These are phyloP conservation scores for Drosophila anomalata DNA, from an alignment of 2,888 invertebrate genomes.

Conservation along the genomic window DNA sequence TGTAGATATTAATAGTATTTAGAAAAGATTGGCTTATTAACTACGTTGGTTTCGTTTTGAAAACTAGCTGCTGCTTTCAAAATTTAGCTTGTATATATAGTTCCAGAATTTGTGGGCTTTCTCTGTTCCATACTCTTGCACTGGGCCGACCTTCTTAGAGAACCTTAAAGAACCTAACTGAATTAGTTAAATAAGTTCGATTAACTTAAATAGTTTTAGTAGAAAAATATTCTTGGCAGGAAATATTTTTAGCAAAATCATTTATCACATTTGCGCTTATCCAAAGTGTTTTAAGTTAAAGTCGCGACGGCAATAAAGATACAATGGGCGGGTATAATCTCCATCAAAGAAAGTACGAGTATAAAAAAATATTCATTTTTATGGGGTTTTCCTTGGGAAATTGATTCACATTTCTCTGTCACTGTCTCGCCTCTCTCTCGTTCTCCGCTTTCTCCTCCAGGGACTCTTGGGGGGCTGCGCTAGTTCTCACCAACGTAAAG, in stretches of 20 bases:
- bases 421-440: slow-evolving; percentile 45
- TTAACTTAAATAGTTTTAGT: slow-evolving; percentile 23
- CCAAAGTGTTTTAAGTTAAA: slow-evolving; percentile 50
- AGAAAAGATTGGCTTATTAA: slow-evolving; percentile 54
- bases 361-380: slow-evolving; percentile 33
- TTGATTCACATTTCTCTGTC: slow-evolving; percentile 52
- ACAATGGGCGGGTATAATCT: slow-evolving; percentile 33
- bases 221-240: slow-evolving; percentile 48
- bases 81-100: slow-evolving; percentile 40
- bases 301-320: slow-evolving; percentile 57
- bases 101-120: slow-evolving; percentile 13
- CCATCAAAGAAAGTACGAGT: slow-evolving; percentile 40
- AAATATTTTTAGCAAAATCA: slow-evolving; percentile 74
- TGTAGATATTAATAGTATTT: slow-evolving; percentile 29
- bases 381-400: slow-evolving; percentile 65
- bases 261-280: slow-evolving; percentile 78
- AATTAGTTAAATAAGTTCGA: slow-evolving; percentile 14
- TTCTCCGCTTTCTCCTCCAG: slow-evolving; percentile 23
- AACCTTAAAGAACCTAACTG: slow-evolving; percentile 23
- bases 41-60: slow-evolving; percentile 53
- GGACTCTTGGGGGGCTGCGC: slow-evolving; percentile 51
- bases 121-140: slow-evolving; percentile 30
- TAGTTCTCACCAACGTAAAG: slow-evolving; percentile 78
- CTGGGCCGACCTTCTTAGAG: slow-evolving; percentile 58
- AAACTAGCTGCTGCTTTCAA: slow-evolving; percentile 59